Base-by-base conservation (phyloP, 2,888 invertebrate species). In the Lepidochitona cinerea region DNA sequence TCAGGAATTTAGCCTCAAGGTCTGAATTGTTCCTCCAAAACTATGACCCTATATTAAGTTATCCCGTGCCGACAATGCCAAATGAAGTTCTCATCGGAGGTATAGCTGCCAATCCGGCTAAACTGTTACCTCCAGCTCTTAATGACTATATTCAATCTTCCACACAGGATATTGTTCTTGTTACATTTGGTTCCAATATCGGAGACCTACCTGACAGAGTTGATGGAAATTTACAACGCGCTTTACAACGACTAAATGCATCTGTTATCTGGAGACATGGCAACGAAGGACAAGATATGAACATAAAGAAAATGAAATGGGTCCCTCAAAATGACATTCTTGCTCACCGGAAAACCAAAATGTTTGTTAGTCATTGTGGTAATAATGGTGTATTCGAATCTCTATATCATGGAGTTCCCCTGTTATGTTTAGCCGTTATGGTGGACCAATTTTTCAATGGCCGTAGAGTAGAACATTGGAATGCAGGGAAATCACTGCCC, bases 301-400 rank as follows among this genome's bases (percentile, higher is more conserved):
- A 80, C 37, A 72, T 81, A 1, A 35, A 74, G n/a, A 32, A 66
- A 2, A 49, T 71, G 9, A 49, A 70, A 14, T 84, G 84, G 84
- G 26, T 84, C n/a, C 84, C 84, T 7, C 82, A 85, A 66, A 79
- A 81, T 35, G 81, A 82, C 37, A 65, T 85, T 0, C 79, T 84
- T 14, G 82, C 73, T 18, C 81, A 85, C 65, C 69, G 36, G 9
- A 81, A 79, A 32, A 73, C 74, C 6, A 80, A 79, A 71, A 69
- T 83, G 14, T 84, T 85, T 67, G 75, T 85, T 7, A 81, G 83
- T 6, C 85, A 86, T 69, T 83, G 82, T 37, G 85, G 85, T 2
- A 75, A 68, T 35, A 83, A 81, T 65, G 80, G 85, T 7, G 78
- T 78, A 32, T 81, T 74, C 73, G 85, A 85, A 68, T 81, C 78